Evolutionary conservation across 2,888 invertebrate species (phyloP), one percentile per base, ranked within the genome.

Genomic region (Steinernema carpocapsae): DNA sequence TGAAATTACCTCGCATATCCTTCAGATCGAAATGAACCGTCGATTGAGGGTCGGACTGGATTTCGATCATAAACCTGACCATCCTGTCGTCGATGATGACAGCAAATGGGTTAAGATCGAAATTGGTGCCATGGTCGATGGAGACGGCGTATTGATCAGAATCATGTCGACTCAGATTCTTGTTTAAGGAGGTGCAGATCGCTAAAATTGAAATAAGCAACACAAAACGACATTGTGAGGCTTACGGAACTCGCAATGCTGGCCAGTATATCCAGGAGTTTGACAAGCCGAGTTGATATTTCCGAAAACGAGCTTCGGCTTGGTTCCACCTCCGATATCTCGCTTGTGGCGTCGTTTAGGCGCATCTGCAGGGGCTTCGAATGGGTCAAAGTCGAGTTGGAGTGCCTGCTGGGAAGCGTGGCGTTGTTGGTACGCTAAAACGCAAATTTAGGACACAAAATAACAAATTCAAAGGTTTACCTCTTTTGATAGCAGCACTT

Each of bases 241-340:
- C 1, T 74, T 48, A 82, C 81, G 83, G 72, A 73, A 78, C 48
- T 78, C 77, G 76, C 83, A 83, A 52, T 78, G 78, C 59, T 78
- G 80, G 73, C 83, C 83, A 45, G 82, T 82, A 73, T 80, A 82
- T 56, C 83, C 83, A 7, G 82, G 81, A 14, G 29, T 22, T 29
- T 64, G 64, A 32, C 64, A 64, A 17, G 32, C 64, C 2, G 64
- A 64, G 19, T 64, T 64, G 17, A 37, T 29, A n/a, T 64, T 64
- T 64, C 64, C 64, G 29, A 64, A 37, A 10, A 37, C 37, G 37
- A 10, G 37, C 37, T 37, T 37, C 3, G 37, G 37, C 37, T 37
- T 37, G 37, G 37, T 6, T 37, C 37, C 37, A 6, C 10, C 37
- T 3, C 37, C 37, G 10, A 37, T 37, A 3, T 3, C 37, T 37